These are phyloP conservation scores for Odocoileus hemionus DNA, from an alignment of 2,113 vertebrate species.

Conservation along the genomic window DNA sequence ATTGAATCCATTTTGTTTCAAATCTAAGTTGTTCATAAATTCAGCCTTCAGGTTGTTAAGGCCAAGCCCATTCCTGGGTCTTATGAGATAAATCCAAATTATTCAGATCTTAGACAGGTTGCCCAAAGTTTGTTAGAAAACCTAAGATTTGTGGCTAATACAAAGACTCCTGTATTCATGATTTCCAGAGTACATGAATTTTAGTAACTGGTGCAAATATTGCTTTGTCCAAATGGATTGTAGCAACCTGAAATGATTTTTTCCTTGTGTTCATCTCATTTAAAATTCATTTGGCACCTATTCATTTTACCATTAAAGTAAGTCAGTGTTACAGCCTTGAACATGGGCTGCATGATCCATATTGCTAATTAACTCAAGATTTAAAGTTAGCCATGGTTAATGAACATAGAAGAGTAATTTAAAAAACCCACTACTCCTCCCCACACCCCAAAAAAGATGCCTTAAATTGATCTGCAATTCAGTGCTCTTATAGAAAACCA, in stretches of 20 bases:
- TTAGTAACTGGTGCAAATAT: background rate
- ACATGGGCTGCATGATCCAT: background rate
- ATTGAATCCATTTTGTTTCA: background rate
- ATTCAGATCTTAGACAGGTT: background rate
- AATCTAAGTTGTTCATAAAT: background rate
- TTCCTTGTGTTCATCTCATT: background rate
- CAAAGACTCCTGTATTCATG: background rate
- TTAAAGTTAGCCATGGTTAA: background rate
- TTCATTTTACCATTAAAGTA: conserved; percentile 5
- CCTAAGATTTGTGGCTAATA: background rate
- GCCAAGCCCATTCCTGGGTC: background rate
- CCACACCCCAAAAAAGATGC: background rate
- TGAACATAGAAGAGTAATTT: background rate
- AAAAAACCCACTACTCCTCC: background rate
- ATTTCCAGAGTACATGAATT: background rate
- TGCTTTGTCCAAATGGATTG: background rate
- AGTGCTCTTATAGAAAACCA: background rate
- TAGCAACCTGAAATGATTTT: background rate
- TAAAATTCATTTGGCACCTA: background rate
- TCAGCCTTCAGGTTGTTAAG: background rate
- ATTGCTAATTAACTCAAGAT: background rate
- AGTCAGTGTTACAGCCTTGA: background rate
- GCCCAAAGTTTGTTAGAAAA: conserved; percentile 5
- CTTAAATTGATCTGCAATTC: conserved; percentile 16
- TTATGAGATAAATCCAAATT: background rate